Evolutionary conservation across 2,797 vertebrate genomes (phyloP), one percentile per base, ranked within the genome.

Genomic region (Dipus sagitta): DNA sequence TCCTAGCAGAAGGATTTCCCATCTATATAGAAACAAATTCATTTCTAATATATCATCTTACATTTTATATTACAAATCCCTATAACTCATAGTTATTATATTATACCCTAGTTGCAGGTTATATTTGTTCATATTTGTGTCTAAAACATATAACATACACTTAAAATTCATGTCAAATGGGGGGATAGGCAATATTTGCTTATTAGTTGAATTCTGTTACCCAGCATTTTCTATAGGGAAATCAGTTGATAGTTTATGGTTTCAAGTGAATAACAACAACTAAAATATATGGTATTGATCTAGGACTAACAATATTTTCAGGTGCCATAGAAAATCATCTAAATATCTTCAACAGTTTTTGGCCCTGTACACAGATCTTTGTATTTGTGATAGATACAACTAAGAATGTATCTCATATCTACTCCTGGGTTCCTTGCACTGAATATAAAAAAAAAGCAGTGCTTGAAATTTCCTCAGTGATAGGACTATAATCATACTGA

Each of bases 11-110:
- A 24, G 20, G 47, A 24, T 1, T 87, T 34, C 30, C 28, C 54
- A 86, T 1, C 8, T 14, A 24, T 76, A 23, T 12, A 76, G 38
- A 64, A 5, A 30, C 9, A 65, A 72, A 60, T 68, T 75, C 5
- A n/a, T 74, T 91, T 77, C 65, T n/a, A 89, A 62, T 83, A 87
- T 60, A 26, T 77, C 71, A 85, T 23, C 15, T 80, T 91, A 26
- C 81, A 68, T 54, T 91, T 76, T 32, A 42, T 24, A 28, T 67
- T 24, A n/a, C 47, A 52, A 14, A 14, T 52, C 17, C 2, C 77
- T 76, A 52, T 52, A 79, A 58, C 58, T 47, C 74, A 60, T 64
- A 23, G 65, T 89, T 78, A 68, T 71, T 68, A 17, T 81, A 81
- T 70, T 77, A 6, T 42, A 3, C 12, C 34, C 2, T 47, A 67